Base-by-base conservation (phyloP, 2,797 vertebrate genomes). In the Girardinus metallicus region DNA sequence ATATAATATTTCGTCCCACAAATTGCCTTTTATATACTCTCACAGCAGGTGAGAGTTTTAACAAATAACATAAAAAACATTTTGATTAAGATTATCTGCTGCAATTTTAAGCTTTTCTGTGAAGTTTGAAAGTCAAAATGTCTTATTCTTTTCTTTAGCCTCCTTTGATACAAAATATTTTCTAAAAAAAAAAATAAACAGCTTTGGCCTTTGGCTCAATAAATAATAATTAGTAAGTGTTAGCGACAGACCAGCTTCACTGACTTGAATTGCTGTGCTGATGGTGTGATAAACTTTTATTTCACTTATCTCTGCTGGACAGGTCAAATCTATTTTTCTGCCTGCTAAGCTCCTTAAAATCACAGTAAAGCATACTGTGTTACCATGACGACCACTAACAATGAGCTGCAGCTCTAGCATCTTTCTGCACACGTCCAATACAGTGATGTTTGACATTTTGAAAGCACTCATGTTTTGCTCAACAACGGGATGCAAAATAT, bases 271-370 rank as follows among this genome's bases (percentile, higher is more conserved):
- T 44, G 39, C 29, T 39, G 39, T 46, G 23, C 46, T 46, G n/a
- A 34, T 44, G 55, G 10, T 26, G 64, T 44, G 46, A 64, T 76
- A n/a, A 68, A 78, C 18, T 18, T 31, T 55, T 34, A 41, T 77
- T 57, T 71, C 49, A 78, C 53, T 44, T n/a, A 71, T 41, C 49
- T 55, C 13, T 39, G 47, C 13, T 57, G 53, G 10, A 13, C 73
- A 74, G 76, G 76, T 82, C 81, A 75, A 31, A 60, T 72, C 26
- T 62, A 71, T 72, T 75, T 78, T 60, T 41, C 16, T 51, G 26
- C 26, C 76, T 70, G 70, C 71, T 39, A 77, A 74, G 71, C 76
- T 68, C 60, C 74, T 76, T 78, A 55, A 55, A 68, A 76, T 26
- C 53, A 39, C 31, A 6, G 41, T 57, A 72, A 75, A 62, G 74